Evolutionary conservation across 2,113 vertebrate genomes (phyloP).

Genomic region (Noctilio leporinus): DNA sequence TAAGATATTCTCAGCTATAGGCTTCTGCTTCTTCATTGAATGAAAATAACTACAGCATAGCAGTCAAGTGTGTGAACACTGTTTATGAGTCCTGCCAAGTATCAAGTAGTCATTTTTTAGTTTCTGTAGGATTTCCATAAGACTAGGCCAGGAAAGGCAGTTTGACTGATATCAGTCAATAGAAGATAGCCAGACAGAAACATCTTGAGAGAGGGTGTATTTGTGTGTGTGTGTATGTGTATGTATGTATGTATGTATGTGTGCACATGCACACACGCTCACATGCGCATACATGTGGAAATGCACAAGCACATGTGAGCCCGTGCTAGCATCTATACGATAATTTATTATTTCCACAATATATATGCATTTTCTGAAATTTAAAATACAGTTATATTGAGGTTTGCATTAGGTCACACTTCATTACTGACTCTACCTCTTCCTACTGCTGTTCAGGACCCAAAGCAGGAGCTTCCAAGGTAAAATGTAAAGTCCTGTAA

Average conservation of each 20-base stretch:
- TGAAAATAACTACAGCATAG: constrained; percentile 22
- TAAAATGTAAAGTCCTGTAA: not conserved
- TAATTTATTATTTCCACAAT: not conserved
- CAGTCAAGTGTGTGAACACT: not conserved
- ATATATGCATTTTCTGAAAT: not conserved
- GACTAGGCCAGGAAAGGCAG: not conserved
- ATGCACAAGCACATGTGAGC: too few relatives aligned
- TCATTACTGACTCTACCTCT: not conserved
- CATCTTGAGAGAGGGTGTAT: not conserved
- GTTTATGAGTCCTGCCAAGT: not conserved
- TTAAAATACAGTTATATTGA: not conserved
- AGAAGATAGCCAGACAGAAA: not conserved
- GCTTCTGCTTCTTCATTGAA: constrained; percentile 12
- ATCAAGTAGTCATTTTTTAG: constrained; percentile 19
- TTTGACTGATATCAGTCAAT: not conserved
- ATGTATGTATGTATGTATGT: too few relatives aligned
- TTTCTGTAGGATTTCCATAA: constrained; percentile 17
- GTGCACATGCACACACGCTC: too few relatives aligned
- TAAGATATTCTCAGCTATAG: constrained; percentile 35
- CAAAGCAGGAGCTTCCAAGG: not conserved
- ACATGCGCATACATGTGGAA: too few relatives aligned
- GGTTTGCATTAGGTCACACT: not conserved
- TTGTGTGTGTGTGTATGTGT: not conserved
- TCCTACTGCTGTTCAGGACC: not conserved
- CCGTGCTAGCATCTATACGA: not conserved